phyloP scores from a whole-genome alignment of 2,113 vertebrate species.

The Vombatus ursinus region DNA sequence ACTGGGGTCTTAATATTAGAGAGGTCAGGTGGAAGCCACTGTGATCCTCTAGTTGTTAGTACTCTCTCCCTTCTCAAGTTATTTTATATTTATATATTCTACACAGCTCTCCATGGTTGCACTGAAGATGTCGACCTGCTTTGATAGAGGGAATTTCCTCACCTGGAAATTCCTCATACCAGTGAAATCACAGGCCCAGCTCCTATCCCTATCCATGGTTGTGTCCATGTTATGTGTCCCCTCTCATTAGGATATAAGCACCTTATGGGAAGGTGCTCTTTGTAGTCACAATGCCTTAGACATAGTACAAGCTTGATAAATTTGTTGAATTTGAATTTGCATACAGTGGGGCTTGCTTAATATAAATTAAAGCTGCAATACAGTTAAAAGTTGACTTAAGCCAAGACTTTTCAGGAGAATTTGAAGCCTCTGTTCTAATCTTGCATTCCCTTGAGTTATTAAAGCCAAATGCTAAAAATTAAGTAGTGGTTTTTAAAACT shows the following conservation, averaged over 20 bases:
- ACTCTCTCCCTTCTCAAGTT: neutral
- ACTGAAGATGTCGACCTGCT: neutral
- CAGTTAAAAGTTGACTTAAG: neutral
- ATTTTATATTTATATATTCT: neutral
- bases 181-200: neutral
- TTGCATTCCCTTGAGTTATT: neutral
- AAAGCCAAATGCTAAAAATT: conserved; percentile 9
- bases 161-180: neutral
- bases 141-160: neutral
- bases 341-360: neutral
- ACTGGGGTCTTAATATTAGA: neutral
- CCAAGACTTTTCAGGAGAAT: conserved; percentile 11
- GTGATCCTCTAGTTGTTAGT: neutral
- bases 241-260: neutral
- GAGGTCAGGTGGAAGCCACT: neutral
- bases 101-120: neutral
- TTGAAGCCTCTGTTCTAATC: neutral
- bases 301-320: neutral
- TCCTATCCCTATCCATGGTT: neutral
- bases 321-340: neutral
- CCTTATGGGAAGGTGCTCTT: neutral
- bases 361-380: neutral
- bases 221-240: neutral
- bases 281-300: neutral
- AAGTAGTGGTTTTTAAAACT: neutral